Evolutionary conservation across 2,888 invertebrate species (phyloP).

Genomic region (Cinara cedri): DNA sequence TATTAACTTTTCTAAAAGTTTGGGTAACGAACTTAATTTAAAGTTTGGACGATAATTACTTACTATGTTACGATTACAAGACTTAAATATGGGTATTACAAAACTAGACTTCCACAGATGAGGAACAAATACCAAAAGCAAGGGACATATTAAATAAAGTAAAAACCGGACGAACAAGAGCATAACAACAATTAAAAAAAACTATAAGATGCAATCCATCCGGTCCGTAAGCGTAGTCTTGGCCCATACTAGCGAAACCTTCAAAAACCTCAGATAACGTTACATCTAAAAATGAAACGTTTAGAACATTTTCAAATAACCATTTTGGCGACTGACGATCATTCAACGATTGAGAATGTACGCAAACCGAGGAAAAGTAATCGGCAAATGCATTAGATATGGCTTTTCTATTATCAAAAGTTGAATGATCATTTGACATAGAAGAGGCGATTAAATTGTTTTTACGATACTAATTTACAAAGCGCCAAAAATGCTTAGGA

Average conservation of each 20-base stretch:
- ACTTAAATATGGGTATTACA: slow-evolving; percentile 54
- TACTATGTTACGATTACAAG: slow-evolving; percentile 33
- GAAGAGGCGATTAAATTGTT: not conserved
- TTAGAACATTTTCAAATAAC: no score
- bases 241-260: not conserved
- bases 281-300: not conserved
- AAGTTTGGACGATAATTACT: slow-evolving; percentile 57
- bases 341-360: no score
- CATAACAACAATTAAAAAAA: slow-evolving; percentile 12
- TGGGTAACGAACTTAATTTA: slow-evolving; percentile 32
- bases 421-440: not conserved
- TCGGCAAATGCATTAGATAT: slow-evolving; percentile 1
- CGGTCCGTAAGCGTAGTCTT: slow-evolving; percentile 2
- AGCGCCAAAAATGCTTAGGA: no score
- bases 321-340: no score
- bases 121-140: slow-evolving; percentile 7
- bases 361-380: no score
- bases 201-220: not conserved
- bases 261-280: not conserved
- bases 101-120: no score
- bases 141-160: slow-evolving; percentile 26
- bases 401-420: slow-evolving; percentile 5
- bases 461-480: not conserved
- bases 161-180: not conserved
- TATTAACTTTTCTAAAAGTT: slow-evolving; percentile 52